phyloP scores from a whole-genome alignment of 2,113 vertebrate species.

The Rhinogobius similis region DNA sequence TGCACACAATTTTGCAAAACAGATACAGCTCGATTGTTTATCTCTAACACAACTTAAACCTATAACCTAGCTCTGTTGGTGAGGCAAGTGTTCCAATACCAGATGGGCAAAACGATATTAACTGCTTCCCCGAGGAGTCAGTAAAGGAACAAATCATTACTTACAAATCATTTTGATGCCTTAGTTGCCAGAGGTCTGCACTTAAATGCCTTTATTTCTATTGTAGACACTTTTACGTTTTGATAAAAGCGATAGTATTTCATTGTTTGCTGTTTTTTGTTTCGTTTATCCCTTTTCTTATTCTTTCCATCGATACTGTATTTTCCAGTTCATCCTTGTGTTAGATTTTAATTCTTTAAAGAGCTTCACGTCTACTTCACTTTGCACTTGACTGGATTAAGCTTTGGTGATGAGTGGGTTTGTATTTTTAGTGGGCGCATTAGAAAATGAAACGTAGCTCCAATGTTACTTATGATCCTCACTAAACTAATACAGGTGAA shows the following conservation, averaged over 20 bases:
- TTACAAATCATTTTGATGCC: slow-evolving; percentile 10
- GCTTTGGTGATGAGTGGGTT: background rate
- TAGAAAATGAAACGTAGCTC: background rate
- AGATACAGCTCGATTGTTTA: background rate
- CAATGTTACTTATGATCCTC: background rate
- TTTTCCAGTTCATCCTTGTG: background rate
- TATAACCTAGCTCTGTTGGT: background rate
- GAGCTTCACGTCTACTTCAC: background rate
- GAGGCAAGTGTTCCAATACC: background rate
- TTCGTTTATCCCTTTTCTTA: background rate
- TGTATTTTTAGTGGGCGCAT: background rate
- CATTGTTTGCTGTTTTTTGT: background rate
- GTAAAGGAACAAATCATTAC: slow-evolving; percentile 7
- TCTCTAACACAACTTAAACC: background rate
- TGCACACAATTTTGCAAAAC: too few species aligned
- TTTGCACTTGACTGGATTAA: background rate
- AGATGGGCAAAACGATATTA: background rate
- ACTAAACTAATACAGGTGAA: background rate
- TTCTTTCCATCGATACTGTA: too few species aligned
- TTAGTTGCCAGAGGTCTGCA: background rate
- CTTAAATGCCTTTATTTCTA: background rate
- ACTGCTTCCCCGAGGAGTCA: background rate
- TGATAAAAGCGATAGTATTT: background rate
- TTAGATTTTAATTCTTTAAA: background rate
- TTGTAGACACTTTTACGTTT: background rate